phyloP scores from a whole-genome alignment of 2,113 vertebrate genomes.

The Bubo bubo region DNA sequence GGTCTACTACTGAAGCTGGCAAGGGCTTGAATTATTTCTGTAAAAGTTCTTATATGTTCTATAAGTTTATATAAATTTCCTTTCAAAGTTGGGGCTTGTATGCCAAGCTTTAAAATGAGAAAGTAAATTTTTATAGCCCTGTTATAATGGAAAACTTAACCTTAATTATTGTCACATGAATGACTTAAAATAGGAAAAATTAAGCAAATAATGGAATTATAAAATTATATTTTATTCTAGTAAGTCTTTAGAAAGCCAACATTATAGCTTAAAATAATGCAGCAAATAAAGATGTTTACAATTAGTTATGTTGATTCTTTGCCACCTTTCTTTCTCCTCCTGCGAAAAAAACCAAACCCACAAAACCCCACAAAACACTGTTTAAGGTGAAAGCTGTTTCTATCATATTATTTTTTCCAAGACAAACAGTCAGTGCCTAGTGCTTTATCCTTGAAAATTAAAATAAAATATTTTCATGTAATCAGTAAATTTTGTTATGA shows the following conservation, averaged over 20 bases:
- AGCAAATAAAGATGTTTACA: not conserved
- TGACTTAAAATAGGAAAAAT: not conserved
- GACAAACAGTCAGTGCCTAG: not conserved
- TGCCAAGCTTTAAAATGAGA: not conserved
- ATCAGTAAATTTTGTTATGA: constrained; percentile 69
- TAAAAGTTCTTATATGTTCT: not conserved
- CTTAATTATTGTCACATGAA: not conserved
- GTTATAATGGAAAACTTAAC: not conserved
- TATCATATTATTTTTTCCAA: not conserved
- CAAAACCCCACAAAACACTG: not conserved
- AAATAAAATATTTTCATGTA: constrained; percentile 69
- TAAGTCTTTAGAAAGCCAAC: not conserved
- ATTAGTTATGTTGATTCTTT: not conserved
- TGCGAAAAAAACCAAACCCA: not conserved
- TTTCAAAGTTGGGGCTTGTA: not conserved
- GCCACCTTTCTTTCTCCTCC: not conserved
- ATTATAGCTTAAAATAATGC: not conserved
- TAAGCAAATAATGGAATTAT: not conserved
- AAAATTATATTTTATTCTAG: not conserved
- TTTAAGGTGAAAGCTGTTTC: not conserved
- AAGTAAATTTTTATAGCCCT: not conserved
- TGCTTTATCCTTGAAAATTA: constrained; percentile 56
- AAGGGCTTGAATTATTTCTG: not conserved
- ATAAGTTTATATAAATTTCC: not conserved
- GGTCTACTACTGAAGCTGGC: not conserved